phyloP scores from a whole-genome alignment of 2,888 invertebrate species.

The Acronicta leporina region DNA sequence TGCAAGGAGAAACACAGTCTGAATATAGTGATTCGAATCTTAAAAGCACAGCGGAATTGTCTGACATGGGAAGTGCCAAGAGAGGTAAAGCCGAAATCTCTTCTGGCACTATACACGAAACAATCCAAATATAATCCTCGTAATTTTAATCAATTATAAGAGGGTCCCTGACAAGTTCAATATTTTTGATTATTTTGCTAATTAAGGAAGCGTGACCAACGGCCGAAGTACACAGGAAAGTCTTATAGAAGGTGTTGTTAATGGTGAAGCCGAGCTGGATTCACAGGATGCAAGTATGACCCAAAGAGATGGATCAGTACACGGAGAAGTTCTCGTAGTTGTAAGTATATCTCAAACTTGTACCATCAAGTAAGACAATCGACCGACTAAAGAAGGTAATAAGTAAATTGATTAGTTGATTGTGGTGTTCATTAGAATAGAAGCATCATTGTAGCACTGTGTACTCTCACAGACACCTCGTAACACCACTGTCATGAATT shows the following conservation, averaged over 20 bases:
- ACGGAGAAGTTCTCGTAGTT: slow-evolving; percentile 80
- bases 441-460: slow-evolving; percentile 83
- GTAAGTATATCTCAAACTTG: slow-evolving; percentile 79
- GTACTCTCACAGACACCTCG: slow-evolving; percentile 81
- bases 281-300: slow-evolving; percentile 85
- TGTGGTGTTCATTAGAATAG: slow-evolving; percentile 86
- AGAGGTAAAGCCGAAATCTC: slow-evolving; percentile 82
- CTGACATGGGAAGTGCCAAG: slow-evolving; percentile 80
- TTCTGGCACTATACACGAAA: slow-evolving; percentile 83
- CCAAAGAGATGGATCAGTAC: slow-evolving; percentile 76
- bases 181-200: slow-evolving; percentile 88
- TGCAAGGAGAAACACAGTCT: slow-evolving; percentile 82
- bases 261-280: slow-evolving; percentile 83
- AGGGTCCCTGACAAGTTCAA: slow-evolving; percentile 87
- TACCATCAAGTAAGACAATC: slow-evolving; percentile 73
- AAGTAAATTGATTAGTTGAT: slow-evolving; percentile 76
- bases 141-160: slow-evolving; percentile 73
- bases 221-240: slow-evolving; percentile 84
- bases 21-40: slow-evolving; percentile 81
- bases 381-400: slow-evolving; percentile 79
- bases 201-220: slow-evolving; percentile 85
- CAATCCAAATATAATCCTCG: slow-evolving; percentile 76
- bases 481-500: slow-evolving; percentile 82
- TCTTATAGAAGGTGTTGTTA: slow-evolving; percentile 86
- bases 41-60: slow-evolving; percentile 77